Evolutionary conservation across 64 coral and sea anemone species (phyloP).

Genomic region (Dendrophyllia cribrosa): DNA sequence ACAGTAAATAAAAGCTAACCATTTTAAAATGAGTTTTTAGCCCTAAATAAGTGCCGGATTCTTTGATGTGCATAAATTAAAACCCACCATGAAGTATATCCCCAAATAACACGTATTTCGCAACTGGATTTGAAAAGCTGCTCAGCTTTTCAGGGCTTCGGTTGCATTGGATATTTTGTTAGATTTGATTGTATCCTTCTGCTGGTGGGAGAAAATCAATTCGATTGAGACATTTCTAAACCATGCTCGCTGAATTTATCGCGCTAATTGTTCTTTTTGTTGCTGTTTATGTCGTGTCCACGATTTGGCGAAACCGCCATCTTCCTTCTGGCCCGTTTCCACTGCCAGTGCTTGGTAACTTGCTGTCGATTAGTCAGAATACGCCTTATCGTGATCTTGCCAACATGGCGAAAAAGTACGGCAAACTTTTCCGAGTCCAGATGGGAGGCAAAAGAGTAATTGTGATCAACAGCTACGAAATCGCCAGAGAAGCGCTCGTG

Average conservation of each 20-base stretch:
- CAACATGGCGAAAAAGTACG: conserved; percentile 69
- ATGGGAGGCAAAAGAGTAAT: conserved; percentile 57
- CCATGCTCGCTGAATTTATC: not conserved
- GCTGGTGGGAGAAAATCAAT: too few species aligned
- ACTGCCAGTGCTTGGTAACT: conserved; percentile 79
- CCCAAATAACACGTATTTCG: too few species aligned
- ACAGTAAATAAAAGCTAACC: too few species aligned
- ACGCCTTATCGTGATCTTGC: conserved; percentile 41
- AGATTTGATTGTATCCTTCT: too few species aligned
- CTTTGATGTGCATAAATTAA: too few species aligned
- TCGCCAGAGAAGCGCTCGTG: conserved; percentile 64
- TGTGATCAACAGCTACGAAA: conserved; percentile 63
- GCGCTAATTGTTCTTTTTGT: not conserved
- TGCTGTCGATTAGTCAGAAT: conserved; percentile 49
- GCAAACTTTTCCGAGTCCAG: conserved; percentile 62
- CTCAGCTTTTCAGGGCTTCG: too few species aligned
- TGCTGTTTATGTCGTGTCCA: not conserved
- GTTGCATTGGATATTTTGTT: too few species aligned
- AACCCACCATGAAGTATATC: too few species aligned
- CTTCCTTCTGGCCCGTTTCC: conserved; percentile 87
- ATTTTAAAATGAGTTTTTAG: too few species aligned
- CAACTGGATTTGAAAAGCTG: too few species aligned
- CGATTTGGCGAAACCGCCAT: not conserved
- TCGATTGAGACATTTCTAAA: not conserved
- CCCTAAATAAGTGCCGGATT: too few species aligned